phyloP scores from a whole-genome alignment of 1,140 invertebrate genomes.

The Ips typographus region DNA sequence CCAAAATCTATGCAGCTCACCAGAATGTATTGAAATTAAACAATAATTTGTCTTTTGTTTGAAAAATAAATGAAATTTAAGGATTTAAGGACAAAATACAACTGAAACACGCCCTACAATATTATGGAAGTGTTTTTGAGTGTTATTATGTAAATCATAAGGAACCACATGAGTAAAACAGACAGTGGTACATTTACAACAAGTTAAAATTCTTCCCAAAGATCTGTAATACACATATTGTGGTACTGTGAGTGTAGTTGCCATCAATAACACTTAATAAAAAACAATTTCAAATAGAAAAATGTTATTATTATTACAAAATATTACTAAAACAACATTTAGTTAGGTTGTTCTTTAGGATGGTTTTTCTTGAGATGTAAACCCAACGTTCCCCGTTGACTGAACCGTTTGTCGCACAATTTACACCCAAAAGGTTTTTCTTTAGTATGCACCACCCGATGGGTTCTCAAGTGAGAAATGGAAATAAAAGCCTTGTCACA shows the following conservation, averaged over 20 bases:
- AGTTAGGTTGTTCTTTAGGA: slow-evolving; percentile 28
- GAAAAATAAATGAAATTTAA: background rate
- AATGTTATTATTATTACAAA: background rate
- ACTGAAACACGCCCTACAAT: no score
- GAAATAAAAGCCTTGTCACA: slow-evolving; percentile 44
- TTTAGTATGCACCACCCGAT: slow-evolving; percentile 40
- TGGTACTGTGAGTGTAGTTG: background rate
- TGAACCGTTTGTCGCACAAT: slow-evolving; percentile 43
- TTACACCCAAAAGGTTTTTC: slow-evolving; percentile 49
- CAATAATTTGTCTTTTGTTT: background rate
- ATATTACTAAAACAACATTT: background rate
- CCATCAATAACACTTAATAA: background rate
- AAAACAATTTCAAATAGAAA: background rate
- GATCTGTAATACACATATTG: no score
- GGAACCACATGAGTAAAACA: background rate
- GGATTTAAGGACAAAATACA: background rate
- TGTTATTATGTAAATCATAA: no score
- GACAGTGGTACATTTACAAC: background rate
- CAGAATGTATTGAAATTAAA: background rate
- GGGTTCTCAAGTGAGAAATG: slow-evolving; percentile 38
- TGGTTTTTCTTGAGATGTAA: slow-evolving; percentile 43
- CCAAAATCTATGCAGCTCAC: background rate
- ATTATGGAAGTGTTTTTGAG: no score
- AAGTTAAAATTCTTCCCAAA: background rate
- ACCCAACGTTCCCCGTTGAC: slow-evolving; percentile 38